A percentile compares a stretch with the other conserved stretches of the same genome.
Conservation (phyloP, 2,113 vertebrate genomes). For the Scolopax mira region DNA sequence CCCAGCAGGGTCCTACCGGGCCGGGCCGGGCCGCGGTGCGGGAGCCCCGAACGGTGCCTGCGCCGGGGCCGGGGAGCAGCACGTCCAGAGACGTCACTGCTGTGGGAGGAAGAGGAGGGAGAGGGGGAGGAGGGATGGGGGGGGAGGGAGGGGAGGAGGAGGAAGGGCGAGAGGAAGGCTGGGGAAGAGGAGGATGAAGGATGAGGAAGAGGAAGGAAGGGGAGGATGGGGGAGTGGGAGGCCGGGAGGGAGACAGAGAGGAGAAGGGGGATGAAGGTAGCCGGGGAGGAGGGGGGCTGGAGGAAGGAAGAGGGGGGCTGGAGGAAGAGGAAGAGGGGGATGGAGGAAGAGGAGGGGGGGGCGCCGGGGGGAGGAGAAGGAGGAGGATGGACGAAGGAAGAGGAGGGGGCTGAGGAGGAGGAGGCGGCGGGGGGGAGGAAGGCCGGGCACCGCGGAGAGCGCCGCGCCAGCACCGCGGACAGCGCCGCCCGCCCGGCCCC, state of each 20-base stretch:
- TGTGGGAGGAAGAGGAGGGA: constrained; percentile 14
- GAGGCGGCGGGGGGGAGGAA: constrained; percentile 2
- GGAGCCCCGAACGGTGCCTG: background rate
- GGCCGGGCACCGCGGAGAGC: constrained; percentile 25
- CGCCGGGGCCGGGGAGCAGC: background rate
- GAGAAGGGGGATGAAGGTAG: background rate
- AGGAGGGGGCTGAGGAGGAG: constrained; percentile 3
- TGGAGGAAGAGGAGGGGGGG: constrained; percentile 7
- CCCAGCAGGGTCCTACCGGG: background rate
- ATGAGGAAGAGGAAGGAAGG: background rate
- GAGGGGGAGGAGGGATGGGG: background rate
- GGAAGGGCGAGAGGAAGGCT: background rate
- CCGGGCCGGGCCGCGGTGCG: background rate
- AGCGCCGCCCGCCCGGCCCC: background rate
- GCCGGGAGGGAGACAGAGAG: background rate
- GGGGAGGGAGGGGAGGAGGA: background rate
- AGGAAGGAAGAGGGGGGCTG: constrained; percentile 14
- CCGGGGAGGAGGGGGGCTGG: background rate
- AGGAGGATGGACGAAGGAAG: background rate
- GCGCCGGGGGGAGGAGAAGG: background rate
- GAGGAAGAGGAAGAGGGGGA: constrained; percentile 38
- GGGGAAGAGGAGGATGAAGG: background rate
- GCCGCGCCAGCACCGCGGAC: constrained; percentile 45
- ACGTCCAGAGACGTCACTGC: constrained; percentile 56
- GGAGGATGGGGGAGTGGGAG: background rate